These are phyloP conservation scores for Sander vitreus DNA, from an alignment of 2,113 vertebrate species.

Conservation along the genomic window DNA sequence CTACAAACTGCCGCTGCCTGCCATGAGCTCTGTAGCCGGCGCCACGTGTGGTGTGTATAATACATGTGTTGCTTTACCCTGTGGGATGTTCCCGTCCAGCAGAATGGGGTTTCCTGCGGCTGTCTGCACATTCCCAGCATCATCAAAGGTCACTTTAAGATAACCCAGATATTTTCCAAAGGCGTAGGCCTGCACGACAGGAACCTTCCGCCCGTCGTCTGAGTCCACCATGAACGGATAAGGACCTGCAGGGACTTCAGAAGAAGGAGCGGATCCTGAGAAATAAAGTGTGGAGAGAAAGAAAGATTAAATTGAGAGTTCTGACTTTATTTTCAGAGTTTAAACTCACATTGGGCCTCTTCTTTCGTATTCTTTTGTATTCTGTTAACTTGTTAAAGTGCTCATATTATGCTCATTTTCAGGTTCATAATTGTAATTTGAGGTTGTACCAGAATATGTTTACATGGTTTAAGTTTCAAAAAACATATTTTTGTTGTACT, in stretches of 20 bases:
- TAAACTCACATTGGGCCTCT: too few relatives aligned
- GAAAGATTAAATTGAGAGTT: not conserved
- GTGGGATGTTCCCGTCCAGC: conserved; percentile 84
- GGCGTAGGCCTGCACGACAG: conserved; percentile 95
- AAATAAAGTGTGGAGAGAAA: not conserved
- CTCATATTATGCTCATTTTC: too few relatives aligned
- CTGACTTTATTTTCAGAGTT: too few relatives aligned
- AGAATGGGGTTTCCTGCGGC: conserved; percentile 92
- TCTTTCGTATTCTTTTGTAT: too few relatives aligned
- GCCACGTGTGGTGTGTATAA: too few relatives aligned
- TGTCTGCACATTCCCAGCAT: conserved; percentile 85
- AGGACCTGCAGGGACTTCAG: conserved; percentile 84
- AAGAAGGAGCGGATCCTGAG: conserved; percentile 87
- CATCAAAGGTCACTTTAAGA: conserved; percentile 90
- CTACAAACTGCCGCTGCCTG: too few relatives aligned
- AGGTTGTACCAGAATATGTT: too few relatives aligned
- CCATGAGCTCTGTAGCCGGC: too few relatives aligned
- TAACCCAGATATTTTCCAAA: conserved; percentile 95
- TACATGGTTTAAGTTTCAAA: too few relatives aligned
- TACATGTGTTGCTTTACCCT: conserved; percentile 81
- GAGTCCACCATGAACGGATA: conserved; percentile 91
- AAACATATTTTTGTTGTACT: too few relatives aligned
- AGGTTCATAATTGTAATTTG: too few relatives aligned
- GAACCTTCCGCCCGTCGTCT: conserved; percentile 86
- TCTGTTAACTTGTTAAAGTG: too few relatives aligned